Evolutionary conservation across 2,888 invertebrate species (phyloP), one percentile per base, ranked within the genome.

Genomic region (Rhorus exstirpatorius): DNA sequence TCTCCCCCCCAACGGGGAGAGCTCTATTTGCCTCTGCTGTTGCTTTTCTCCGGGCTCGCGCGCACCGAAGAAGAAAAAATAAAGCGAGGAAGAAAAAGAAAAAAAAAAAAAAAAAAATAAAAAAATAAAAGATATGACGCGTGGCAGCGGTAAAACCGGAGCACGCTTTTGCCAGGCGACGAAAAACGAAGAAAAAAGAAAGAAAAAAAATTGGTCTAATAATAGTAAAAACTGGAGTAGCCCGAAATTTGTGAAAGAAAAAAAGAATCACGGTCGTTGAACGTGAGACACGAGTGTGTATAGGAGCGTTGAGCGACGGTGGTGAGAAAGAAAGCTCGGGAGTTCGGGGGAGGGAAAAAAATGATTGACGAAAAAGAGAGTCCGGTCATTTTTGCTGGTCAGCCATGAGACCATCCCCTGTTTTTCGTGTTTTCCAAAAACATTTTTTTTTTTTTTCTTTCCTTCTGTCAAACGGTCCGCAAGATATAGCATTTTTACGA

Each of bases 121-220:
- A 61, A 68, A 71, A 55, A 67, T 53, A 51, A 17, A 80, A 70
- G 84, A 61, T 77, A 83, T 55, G 81, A 81, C 84, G 84, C 86
- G 84, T 87, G 86, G 83, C 86, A 53, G 81, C 77, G 84, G 38
- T 44, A 83, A 81, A 86, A 88, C 82, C 74, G 83, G 85, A 87
- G 84, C 86, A 86, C 87, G 87, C 83, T 85, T 84, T 79, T 79
- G 80, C 82, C 78, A 78, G 65, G 76, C 83, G 77, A 72, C 82
- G 24, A 44, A 21, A n/a, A n/a, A n/a, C n/a, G n/a, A n/a, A n/a
- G n/a, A n/a, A n/a, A n/a, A n/a, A 91, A 91, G 91, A 91, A 92
- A 90, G 10, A 31, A n/a, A 92, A 91, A 92, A 91, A 92, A 91
- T 90, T 87, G 88, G 88, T 90, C 91, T 91, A 92, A 90, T 92